phyloP scores from a whole-genome alignment of 2,888 invertebrate genomes.

The Choristoneura rosaceana region DNA sequence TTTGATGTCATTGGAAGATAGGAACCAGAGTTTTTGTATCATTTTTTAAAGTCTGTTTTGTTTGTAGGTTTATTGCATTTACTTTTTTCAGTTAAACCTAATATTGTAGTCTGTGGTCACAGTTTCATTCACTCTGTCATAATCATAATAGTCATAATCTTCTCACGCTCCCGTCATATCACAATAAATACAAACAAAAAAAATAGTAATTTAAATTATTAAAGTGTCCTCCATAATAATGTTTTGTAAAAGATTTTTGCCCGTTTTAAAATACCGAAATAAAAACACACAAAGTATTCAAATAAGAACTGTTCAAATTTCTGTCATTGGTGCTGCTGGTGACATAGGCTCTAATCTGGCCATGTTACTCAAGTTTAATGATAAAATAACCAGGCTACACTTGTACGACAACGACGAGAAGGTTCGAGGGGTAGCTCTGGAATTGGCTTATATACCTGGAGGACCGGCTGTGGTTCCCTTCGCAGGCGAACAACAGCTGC shows the following conservation, averaged over 20 bases:
- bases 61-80: background rate
- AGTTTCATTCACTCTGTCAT: background rate
- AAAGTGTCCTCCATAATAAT: constrained; percentile 25
- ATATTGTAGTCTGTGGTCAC: background rate
- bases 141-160: background rate
- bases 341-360: constrained; percentile 65
- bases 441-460: constrained; percentile 61
- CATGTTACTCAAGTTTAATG: constrained; percentile 62
- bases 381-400: constrained; percentile 58
- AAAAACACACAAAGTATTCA: constrained; percentile 31
- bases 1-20: background rate
- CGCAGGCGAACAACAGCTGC: constrained; percentile 52
- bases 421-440: constrained; percentile 59
- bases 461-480: constrained; percentile 57
- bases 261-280: constrained; percentile 24
- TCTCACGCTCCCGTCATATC: background rate
- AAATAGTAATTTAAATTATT: background rate
- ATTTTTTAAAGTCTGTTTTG: background rate
- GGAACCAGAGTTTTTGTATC: background rate
- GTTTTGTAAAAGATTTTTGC: constrained; percentile 44
- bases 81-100: background rate
- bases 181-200: constrained; percentile 24
- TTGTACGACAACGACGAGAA: constrained; percentile 64
- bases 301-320: constrained; percentile 61
- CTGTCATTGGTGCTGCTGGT: constrained; percentile 65